A percentile compares a stretch with the other conserved stretches of the same genome.
These are phyloP conservation scores for Odontothrips loti DNA, from an alignment of 2,888 invertebrate genomes.

Conservation along the genomic window DNA sequence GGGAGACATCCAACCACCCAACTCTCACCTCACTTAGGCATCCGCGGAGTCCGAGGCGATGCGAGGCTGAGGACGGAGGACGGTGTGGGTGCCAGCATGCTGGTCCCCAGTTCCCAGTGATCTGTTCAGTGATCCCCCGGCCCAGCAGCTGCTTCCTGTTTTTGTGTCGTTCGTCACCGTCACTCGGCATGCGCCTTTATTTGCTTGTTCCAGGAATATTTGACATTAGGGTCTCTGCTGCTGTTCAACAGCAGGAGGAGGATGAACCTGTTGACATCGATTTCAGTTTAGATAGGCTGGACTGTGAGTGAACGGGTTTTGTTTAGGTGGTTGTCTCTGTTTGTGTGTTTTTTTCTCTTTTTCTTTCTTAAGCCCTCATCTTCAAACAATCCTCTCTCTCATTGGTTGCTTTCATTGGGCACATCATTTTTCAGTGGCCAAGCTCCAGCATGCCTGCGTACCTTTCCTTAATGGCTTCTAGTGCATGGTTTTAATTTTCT, in stretches of 20 bases:
- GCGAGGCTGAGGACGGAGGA: no score
- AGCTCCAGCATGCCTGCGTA: no score
- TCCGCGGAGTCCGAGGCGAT: no score
- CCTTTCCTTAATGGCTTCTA: not conserved
- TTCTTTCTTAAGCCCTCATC: no score
- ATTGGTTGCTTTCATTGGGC: not conserved
- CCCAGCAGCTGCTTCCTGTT: no score
- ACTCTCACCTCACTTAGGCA: no score
- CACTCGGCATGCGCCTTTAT: not conserved
- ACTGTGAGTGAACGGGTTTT: not conserved
- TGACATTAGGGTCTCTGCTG: not conserved
- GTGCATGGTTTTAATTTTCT: not conserved
- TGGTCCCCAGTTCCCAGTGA: no score
- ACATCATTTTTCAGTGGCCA: not conserved
- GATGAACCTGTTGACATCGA: not conserved
- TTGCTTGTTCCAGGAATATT: constrained; percentile 2
- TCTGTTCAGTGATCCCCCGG: no score
- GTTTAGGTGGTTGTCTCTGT: not conserved
- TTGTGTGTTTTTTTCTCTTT: not conserved
- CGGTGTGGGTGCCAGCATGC: no score
- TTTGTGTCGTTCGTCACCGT: not conserved
- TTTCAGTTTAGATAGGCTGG: not conserved
- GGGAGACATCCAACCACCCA: no score
- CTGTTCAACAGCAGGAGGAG: not conserved
- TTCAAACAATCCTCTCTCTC: not conserved